A percentile compares a stretch with the other conserved stretches of the same genome.
Evolutionary conservation across 2,888 invertebrate species (phyloP).

Genomic region (Drosophila pullipes): DNA sequence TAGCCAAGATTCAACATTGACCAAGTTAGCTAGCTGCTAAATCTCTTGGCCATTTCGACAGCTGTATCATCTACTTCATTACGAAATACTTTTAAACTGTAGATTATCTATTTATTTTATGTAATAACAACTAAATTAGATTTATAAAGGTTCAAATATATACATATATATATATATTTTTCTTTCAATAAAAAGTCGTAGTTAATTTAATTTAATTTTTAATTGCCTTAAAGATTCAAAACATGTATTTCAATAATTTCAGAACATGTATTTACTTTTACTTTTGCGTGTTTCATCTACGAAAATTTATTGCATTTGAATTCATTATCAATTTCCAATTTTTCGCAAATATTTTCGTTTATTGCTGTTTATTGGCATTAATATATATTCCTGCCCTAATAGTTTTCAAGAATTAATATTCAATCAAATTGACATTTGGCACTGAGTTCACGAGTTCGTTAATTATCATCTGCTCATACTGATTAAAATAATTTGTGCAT

Average conservation of each 20-base stretch:
- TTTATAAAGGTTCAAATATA: conserved; percentile 9
- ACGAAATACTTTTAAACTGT: conserved; percentile 1
- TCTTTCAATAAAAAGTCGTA: not conserved
- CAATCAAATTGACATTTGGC: not conserved
- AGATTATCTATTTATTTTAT: conserved; percentile 47
- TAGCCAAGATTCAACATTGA: conserved; percentile 72
- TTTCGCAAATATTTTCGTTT: not conserved
- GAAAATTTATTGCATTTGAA: not conserved
- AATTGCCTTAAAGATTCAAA: not conserved
- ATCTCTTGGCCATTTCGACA: conserved; percentile 15
- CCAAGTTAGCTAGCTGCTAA: conserved; percentile 58
- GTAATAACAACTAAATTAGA: conserved; percentile 20
- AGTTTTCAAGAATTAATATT: not conserved
- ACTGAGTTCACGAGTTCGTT: not conserved
- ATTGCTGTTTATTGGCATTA: not conserved
- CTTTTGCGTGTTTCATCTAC: not conserved
- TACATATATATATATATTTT: not conserved
- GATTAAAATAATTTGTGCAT: conserved; percentile 2
- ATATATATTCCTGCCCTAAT: not conserved
- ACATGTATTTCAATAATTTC: not conserved
- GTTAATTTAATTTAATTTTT: not conserved
- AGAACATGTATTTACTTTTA: not conserved
- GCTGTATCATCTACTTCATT: conserved; percentile 28
- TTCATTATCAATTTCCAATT: not conserved
- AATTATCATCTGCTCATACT: not conserved